Evolutionary conservation across 37 sponge, comb jelly and placozoan species (phyloP).

Genomic region (Aphrocallistes beatrix): DNA sequence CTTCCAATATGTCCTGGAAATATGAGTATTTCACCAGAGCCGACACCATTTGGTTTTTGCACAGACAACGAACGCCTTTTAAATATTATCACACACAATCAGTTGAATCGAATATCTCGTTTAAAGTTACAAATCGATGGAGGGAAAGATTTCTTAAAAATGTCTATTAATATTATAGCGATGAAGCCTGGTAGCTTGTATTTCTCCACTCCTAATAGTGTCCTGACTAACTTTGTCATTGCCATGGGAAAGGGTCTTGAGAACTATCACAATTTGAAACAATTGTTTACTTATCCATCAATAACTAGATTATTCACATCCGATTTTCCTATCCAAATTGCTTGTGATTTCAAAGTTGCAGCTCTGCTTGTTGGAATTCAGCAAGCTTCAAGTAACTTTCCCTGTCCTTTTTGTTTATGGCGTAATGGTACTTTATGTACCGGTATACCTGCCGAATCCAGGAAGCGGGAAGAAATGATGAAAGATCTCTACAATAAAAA

Average conservation of each 20-base stretch:
- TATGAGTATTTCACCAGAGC: slow-evolving; percentile 1
- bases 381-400: not conserved
- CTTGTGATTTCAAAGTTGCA: slow-evolving; percentile 17
- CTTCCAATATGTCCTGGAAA: not conserved
- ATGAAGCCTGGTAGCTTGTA: slow-evolving; percentile 14
- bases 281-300: slow-evolving; percentile 3
- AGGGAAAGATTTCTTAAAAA: slow-evolving; percentile 16
- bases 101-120: not conserved
- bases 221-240: slow-evolving; percentile 16
- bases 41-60: slow-evolving; percentile 14
- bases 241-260: slow-evolving; percentile 17
- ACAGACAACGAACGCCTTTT: not conserved
- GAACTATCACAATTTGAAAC: slow-evolving; percentile 13
- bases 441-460: not conserved
- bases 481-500: not conserved
- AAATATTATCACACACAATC: not conserved
- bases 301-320: not conserved
- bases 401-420: not conserved
- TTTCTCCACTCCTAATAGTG: slow-evolving; percentile 11
- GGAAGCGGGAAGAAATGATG: not conserved
- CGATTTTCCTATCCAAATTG: not conserved
- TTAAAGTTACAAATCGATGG: not conserved
- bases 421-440: slow-evolving; percentile 8
- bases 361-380: slow-evolving; percentile 19
- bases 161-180: not conserved